These are phyloP conservation scores for Archivesica marissinica DNA, from an alignment of 1,140 invertebrate species.

Conservation along the genomic window DNA sequence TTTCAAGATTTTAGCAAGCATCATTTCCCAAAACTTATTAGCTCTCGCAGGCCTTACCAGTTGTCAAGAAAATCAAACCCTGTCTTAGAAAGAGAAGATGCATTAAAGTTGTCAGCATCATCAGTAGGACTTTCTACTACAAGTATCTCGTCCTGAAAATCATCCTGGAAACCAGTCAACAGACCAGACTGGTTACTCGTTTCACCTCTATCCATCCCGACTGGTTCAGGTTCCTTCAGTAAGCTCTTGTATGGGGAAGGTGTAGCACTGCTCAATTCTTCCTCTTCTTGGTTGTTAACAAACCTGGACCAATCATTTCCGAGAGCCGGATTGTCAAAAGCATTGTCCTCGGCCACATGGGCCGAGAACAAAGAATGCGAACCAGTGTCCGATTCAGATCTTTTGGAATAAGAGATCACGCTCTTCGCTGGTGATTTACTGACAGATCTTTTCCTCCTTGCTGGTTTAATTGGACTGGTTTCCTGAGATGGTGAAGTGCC, in stretches of 20 bases:
- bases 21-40: too few relatives aligned
- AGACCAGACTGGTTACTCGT: not conserved
- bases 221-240: constrained; percentile 39
- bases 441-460: constrained; percentile 22
- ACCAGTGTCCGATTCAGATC: constrained; percentile 17
- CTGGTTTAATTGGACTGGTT: not conserved
- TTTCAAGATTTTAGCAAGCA: too few relatives aligned
- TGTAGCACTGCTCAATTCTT: constrained; percentile 20
- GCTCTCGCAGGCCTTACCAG: too few relatives aligned
- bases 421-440: constrained; percentile 52
- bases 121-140: not conserved
- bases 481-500: not conserved
- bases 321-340: constrained; percentile 57
- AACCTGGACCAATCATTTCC: constrained; percentile 45
- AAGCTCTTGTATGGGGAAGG: constrained; percentile 52
- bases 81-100: constrained; percentile 44
- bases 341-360: constrained; percentile 26
- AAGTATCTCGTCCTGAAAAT: constrained; percentile 10
- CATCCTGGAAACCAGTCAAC: not conserved
- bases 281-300: constrained; percentile 45
- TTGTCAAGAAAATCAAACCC: constrained; percentile 61
- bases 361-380: constrained; percentile 4
- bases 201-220: constrained; percentile 48
- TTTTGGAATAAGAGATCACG: constrained; percentile 24
- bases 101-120: constrained; percentile 1